These are phyloP conservation scores for Aplochiton taeniatus DNA, from an alignment of 2,797 vertebrate genomes.

Conservation along the genomic window DNA sequence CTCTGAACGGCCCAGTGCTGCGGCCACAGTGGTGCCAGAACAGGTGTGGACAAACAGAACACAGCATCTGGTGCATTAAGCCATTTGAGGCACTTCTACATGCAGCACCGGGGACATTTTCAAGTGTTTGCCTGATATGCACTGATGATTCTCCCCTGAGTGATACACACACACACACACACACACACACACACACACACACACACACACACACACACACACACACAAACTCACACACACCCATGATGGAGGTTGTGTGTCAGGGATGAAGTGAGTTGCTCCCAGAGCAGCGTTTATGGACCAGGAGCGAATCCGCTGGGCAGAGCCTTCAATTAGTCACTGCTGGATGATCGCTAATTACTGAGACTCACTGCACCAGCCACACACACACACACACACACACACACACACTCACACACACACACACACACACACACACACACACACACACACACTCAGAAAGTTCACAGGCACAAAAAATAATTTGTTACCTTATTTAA, in stretches of 20 bases:
- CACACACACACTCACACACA: not conserved
- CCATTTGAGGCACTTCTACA: no score
- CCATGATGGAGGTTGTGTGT: not conserved
- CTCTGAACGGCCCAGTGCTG: no score
- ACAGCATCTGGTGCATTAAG: no score
- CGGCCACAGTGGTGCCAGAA: no score
- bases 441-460: not conserved
- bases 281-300: not conserved
- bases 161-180: slow-evolving; percentile 4
- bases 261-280: not conserved
- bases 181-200: slow-evolving; percentile 7
- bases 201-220: not conserved
- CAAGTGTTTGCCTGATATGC: not conserved
- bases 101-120: not conserved
- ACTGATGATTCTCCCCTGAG: not conserved
- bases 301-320: not conserved
- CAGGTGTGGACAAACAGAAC: no score
- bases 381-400: not conserved
- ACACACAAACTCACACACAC: not conserved
- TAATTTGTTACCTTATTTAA: not conserved
- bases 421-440: not conserved
- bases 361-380: not conserved
- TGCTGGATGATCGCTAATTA: slow-evolving; percentile 1
- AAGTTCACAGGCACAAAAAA: not conserved
- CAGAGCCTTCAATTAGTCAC: not conserved